Evolutionary conservation across 2,888 invertebrate genomes (phyloP).

Genomic region (Oithona nana): DNA sequence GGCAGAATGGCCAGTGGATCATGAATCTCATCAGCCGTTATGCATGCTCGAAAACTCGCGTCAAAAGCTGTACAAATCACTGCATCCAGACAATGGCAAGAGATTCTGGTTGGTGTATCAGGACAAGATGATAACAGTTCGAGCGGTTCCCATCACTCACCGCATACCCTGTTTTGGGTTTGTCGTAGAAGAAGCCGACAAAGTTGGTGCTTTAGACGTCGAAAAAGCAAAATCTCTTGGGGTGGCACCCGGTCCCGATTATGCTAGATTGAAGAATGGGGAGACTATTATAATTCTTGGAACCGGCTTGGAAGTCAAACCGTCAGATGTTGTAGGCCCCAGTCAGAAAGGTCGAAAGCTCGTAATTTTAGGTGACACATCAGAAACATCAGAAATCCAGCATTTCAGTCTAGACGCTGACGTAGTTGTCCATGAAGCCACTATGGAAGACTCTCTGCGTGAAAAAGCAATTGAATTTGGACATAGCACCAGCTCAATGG

Average conservation of each 20-base stretch:
- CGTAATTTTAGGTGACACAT: conserved; percentile 30
- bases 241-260: conserved; percentile 27
- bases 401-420: conserved; percentile 26
- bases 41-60: no score
- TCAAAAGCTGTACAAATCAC: no score
- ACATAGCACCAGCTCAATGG: conserved; percentile 31
- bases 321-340: conserved; percentile 26
- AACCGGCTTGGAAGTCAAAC: conserved; percentile 24
- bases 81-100: background rate
- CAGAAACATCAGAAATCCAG: conserved; percentile 25
- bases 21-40: background rate
- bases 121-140: conserved; percentile 24
- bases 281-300: conserved; percentile 23
- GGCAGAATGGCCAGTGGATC: conserved; percentile 20
- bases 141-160: conserved; percentile 28
- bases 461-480: conserved; percentile 27
- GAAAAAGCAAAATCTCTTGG: conserved; percentile 24
- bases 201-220: conserved; percentile 26
- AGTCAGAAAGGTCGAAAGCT: conserved; percentile 26
- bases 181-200: conserved; percentile 25
- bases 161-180: conserved; percentile 29
- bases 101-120: conserved; percentile 20
- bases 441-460: conserved; percentile 23
- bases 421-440: conserved; percentile 30
- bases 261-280: conserved; percentile 27